Base-by-base conservation (phyloP, 2,888 invertebrate genomes). In the Tortricodes alternella region DNA sequence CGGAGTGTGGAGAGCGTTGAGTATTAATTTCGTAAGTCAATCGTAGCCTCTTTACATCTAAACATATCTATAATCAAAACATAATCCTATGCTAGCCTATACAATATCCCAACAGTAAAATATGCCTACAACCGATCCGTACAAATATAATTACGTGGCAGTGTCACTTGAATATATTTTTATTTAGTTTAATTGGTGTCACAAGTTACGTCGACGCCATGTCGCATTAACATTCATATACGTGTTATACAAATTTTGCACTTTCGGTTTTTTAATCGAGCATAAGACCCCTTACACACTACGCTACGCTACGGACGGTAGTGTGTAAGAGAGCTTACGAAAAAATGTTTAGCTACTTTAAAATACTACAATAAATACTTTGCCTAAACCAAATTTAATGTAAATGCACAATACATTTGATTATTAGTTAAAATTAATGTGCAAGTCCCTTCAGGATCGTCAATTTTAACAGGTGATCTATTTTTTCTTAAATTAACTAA, bases 61-160 rank as follows among this genome's bases (percentile, higher is more conserved):
- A n/a, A n/a, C n/a, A n/a, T n/a, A 41, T 61, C 56, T 59, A 53
- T 46, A 61, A 61, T 53, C 44, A 57, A 59, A 66, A 64, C 50
- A 51, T 53, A 58, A 15, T 16, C 46, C 68, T 74, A 74, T 21
- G 51, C 67, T 74, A 74, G 16, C 71, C 70, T 67, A 68, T 38
- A 34, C 62, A 64, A 60, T 67, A 62, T 58, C 50, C 61, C 53
- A 58, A 60, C 59, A 62, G 61, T 57, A 41, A 60, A 61, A 56
- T 66, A 66, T 49, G 44, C 53, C 61, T 61, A 52, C 48, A 63
- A 61, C 51, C 57, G 61, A 66, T 65, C 53, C 63, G 60, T 69
- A 69, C 61, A 67, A 65, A 66, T 66, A 66, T 63, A 67, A 58
- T 59, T 38, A 60, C 62, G 67, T 68, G 74, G 74, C 74, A 75